These are phyloP conservation scores for Lymantria dispar DNA, from an alignment of 2,888 invertebrate genomes.

Conservation along the genomic window DNA sequence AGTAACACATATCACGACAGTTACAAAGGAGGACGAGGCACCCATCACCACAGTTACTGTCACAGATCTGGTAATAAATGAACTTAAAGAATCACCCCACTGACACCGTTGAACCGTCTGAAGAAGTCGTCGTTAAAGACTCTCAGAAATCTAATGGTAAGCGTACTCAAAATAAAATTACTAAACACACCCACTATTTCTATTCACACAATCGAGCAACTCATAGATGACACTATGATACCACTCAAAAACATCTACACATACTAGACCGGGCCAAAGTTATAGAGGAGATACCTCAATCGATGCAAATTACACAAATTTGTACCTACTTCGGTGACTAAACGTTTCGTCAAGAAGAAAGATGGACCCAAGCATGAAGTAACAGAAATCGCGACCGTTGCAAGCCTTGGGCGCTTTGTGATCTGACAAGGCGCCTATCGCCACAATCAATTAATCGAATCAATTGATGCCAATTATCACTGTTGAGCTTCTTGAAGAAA, in stretches of 20 bases:
- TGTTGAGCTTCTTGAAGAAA: conserved; percentile 2
- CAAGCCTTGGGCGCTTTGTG: too few species aligned
- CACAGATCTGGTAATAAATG: not conserved
- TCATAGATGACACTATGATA: conserved; percentile 2
- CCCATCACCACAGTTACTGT: not conserved
- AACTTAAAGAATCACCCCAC: conserved; percentile 14
- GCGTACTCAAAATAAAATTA: conserved; percentile 43
- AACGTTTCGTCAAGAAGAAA: conserved; percentile 41
- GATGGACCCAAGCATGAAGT: conserved; percentile 17
- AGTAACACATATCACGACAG: not conserved
- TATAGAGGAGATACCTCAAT: conserved; percentile 3
- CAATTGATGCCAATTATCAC: not conserved
- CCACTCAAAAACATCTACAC: not conserved
- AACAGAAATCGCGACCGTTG: conserved; percentile 42
- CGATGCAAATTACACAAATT: conserved; percentile 42
- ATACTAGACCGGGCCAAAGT: not conserved
- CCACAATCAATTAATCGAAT: conserved; percentile 31
- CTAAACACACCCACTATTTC: conserved; percentile 35
- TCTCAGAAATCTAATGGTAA: conserved; percentile 42
- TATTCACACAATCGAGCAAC: conserved; percentile 28
- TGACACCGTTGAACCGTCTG: conserved; percentile 48
- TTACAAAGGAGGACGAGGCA: not conserved
- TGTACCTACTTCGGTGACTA: too few species aligned
- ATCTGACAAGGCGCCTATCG: conserved; percentile 42
- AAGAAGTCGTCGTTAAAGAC: conserved; percentile 47